Evolutionary conservation across 2,113 vertebrate species (phyloP), one percentile per base, ranked within the genome.

Genomic region (Corythoichthys haematopterus): DNA sequence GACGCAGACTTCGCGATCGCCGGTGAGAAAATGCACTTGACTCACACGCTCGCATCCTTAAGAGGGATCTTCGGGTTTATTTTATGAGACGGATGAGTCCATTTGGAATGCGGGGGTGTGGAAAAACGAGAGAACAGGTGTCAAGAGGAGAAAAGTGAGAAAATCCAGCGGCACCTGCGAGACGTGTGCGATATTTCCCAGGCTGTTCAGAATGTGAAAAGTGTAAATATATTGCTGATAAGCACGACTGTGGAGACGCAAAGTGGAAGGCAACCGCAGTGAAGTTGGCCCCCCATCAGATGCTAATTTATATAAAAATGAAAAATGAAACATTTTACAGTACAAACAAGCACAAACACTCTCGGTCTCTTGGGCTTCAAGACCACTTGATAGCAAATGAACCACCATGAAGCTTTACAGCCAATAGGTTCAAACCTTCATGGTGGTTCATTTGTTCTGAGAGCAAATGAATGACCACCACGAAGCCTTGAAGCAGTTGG

Each of bases 211-310:
- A 92, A 91, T 90, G 89, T 78, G 80, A 84, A 84, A 84, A 77
- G 74, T 80, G 76, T 79, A 87, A 88, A 91, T 86, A 84, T 88
- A 86, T 84, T 81, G 75, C 79, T 82, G 83, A 88, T 83, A 87
- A 64, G 73, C 70, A 62, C 78, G 70, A 69, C 20, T 28, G 20
- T 28, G 20, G 20, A 70, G 79, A 16, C 8, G 14, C 15, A 6
- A 58, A 9, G 6, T 40, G 16, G 37, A 40, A 55, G 1, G 28
- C 10, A 33, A 55, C 1, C 6, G 40, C 6, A 8, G 40, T 8
- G 40, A 7, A 7, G 40, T 2, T 5, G 40, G 40, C 20, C 20
- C 20, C 20, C 20, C 20, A 28, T 28, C 20, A 28, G 20, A 28
- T 28, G 20, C 20, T 28, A 28, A 28, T 28, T 28, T 28, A 28